Base-by-base conservation (phyloP, 2,797 vertebrate genomes). In the Florisuga fusca region DNA sequence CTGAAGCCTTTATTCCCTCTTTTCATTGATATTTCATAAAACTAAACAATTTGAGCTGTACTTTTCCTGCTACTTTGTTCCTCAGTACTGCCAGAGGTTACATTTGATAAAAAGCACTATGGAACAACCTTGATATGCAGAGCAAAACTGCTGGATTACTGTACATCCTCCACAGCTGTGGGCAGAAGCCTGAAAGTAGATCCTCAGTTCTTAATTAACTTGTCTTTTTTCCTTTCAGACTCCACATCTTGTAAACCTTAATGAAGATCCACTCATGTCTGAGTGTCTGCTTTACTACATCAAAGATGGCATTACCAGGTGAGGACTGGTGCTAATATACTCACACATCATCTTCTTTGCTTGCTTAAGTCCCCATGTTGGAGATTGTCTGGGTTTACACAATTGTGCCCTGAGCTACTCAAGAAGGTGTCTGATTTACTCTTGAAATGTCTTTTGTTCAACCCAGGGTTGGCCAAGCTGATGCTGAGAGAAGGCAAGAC, bases 261-360 rank as follows among this genome's bases (percentile, higher is more conserved):
- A 99, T 45, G 99, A 99, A 97, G 99, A 99, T 96, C 99, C 99
- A 14, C 98, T 99, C 72, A 99, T 99, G 99, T 99, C 99, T 3
- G 99, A 99, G 96, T 99, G 99, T 97, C 98, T 99, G 87, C 99
- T 99, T 71, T 99, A 99, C 97, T 99, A 99, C 97, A 99, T 99
- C 98, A 99, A 99, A 98, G 99, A 99, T 57, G 99, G 99, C 45
- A 99, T 99, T 92, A 99, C 99, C 78, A 99, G 99, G 99, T 99
- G 97, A 97, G 93, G 23, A 50, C 5, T 69, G 54, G 31, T 69
- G 43, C 29, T 83, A 27, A 36, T 64, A n/a, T 2, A 7, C 55
- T 84, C 73, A 69, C 62, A n/a, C 53, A 38, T 43, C 77, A 69
- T 68, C 34, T 74, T 25, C 74, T 85, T 88, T 53, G 22, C 68